Conservation (phyloP, 2,888 invertebrate genomes). For the Amblyjoppa proteus region DNA sequence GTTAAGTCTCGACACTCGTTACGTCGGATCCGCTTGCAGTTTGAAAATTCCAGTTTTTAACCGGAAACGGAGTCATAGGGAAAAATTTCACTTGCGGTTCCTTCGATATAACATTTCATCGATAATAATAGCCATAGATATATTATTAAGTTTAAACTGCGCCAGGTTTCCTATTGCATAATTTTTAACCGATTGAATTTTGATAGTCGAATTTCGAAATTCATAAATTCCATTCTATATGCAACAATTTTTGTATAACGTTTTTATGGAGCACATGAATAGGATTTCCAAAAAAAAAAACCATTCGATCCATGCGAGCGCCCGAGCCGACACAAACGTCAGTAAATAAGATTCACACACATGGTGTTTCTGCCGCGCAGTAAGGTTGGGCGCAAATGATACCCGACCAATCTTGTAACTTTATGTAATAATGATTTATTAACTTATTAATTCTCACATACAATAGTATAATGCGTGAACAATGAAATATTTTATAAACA, state of each 20-base stretch:
- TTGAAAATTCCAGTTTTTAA: neutral
- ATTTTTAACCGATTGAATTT: neutral
- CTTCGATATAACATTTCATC: too few species aligned
- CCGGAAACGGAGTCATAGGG: neutral
- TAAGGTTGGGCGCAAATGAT: neutral
- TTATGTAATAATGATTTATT: slow-evolving; percentile 85
- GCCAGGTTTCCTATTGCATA: neutral
- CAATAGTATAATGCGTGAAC: slow-evolving; percentile 85
- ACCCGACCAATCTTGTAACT: slow-evolving; percentile 74
- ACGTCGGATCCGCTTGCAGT: neutral
- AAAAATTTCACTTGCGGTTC: too few species aligned
- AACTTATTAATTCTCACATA: slow-evolving; percentile 84
- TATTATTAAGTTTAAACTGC: too few species aligned
- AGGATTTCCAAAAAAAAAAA: too few species aligned
- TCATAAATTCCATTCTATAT: neutral
- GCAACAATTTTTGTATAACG: too few species aligned
- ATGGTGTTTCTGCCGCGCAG: neutral
- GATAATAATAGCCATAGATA: too few species aligned
- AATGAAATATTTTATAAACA: slow-evolving; percentile 85
- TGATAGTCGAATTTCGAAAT: neutral
- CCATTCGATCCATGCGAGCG: too few species aligned
- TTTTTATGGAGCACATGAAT: too few species aligned
- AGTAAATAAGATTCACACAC: neutral
- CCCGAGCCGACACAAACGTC: too few species aligned
- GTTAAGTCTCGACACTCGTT: neutral